phyloP scores from a whole-genome alignment of 2,113 vertebrate genomes.

The Columba livia region DNA sequence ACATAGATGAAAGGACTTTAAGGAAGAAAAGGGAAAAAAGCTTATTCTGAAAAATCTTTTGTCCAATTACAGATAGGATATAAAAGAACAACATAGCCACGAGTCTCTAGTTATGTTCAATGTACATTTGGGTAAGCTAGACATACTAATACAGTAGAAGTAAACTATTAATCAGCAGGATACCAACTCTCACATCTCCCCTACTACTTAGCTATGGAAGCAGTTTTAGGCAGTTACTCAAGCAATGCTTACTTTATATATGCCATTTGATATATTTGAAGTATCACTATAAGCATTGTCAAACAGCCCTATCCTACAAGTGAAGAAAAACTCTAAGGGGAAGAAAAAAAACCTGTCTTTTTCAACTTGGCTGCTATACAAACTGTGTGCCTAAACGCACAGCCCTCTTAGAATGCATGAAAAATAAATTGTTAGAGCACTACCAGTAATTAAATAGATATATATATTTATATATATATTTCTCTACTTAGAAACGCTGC shows the following conservation, averaged over 20 bases:
- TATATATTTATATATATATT: no score
- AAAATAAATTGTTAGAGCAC: background rate
- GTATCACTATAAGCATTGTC: no score
- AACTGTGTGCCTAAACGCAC: background rate
- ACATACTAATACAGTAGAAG: background rate
- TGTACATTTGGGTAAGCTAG: background rate
- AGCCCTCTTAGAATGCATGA: background rate
- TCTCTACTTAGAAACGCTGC: background rate
- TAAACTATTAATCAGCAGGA: background rate
- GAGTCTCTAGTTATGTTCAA: background rate
- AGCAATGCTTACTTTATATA: background rate
- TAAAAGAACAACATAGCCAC: background rate
- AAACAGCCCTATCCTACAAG: background rate
- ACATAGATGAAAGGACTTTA: background rate
- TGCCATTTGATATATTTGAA: background rate
- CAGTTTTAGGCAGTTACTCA: background rate
- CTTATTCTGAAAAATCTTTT: background rate
- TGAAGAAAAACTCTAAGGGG: background rate
- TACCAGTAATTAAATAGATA: no score
- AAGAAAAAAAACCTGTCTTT: background rate
- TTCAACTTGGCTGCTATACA: background rate
- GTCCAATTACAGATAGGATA: background rate
- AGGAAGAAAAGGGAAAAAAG: background rate
- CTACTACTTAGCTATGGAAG: background rate
- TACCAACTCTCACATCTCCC: background rate